Percentiles rank a stretch among this genome's conserved stretches.
Conservation (phyloP, 2,797 vertebrate genomes). For the Eulemur mongoz region DNA sequence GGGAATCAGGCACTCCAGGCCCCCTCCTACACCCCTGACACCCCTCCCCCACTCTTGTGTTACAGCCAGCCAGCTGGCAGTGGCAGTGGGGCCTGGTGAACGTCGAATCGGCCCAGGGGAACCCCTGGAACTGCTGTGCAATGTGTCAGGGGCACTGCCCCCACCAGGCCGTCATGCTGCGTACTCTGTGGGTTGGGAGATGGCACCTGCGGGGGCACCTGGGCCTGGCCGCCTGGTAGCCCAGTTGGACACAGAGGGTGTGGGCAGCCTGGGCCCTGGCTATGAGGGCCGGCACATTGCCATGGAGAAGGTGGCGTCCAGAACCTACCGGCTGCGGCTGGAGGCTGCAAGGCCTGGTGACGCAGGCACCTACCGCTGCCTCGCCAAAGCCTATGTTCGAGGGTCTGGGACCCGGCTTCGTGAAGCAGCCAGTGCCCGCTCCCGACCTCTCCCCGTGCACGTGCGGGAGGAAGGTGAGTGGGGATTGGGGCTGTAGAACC, state of each 20-base stretch:
- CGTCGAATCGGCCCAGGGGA: conserved; percentile 76
- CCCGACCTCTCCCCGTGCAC: conserved; percentile 74
- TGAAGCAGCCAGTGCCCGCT: conserved; percentile 73
- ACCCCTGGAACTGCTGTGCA: conserved; percentile 81
- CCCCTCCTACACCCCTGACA: neutral
- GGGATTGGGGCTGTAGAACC: neutral
- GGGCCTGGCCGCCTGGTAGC: conserved; percentile 85
- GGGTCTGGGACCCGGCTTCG: conserved; percentile 68
- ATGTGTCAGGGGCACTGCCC: conserved; percentile 62
- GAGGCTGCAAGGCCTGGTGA: conserved; percentile 87
- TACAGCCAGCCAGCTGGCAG: conserved; percentile 78
- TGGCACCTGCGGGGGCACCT: conserved; percentile 65
- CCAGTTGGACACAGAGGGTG: conserved; percentile 85
- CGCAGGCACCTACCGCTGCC: conserved; percentile 90
- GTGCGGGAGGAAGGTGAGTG: conserved; percentile 81
- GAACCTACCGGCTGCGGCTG: conserved; percentile 90
- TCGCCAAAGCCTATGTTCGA: conserved; percentile 83
- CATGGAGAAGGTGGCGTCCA: conserved; percentile 79
- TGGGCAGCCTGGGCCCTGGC: conserved; percentile 89
- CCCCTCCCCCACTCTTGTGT: neutral
- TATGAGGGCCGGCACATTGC: conserved; percentile 81
- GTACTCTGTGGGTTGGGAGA: conserved; percentile 79
- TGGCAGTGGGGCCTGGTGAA: conserved; percentile 68
- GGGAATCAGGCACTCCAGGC: neutral
- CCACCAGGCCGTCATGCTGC: conserved; percentile 50